phyloP scores from a whole-genome alignment of 2,888 invertebrate genomes.

The Homarus gammarus region DNA sequence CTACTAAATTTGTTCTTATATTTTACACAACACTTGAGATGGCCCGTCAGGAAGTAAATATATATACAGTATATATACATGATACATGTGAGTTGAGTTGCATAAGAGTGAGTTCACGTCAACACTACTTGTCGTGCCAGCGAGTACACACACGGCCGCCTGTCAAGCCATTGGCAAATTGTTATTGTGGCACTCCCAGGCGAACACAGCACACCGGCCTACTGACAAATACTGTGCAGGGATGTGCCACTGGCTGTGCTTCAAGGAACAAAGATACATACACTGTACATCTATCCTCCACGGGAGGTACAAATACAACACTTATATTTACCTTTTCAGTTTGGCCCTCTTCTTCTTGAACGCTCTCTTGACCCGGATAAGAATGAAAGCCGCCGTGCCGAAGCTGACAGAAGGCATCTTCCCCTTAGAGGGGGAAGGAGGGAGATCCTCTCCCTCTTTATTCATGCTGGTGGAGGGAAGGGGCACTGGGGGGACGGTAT shows the following conservation, averaged over 20 bases:
- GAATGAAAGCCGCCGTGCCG: conserved; percentile 92
- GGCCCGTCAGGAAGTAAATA: too few species aligned
- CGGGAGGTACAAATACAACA: neutral
- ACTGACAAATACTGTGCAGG: neutral
- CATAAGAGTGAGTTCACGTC: neutral
- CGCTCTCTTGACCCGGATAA: conserved; percentile 91
- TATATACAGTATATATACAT: too few species aligned
- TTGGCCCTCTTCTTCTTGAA: conserved; percentile 88
- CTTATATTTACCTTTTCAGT: conserved; percentile 88
- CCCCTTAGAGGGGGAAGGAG: conserved; percentile 66
- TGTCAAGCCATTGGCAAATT: neutral
- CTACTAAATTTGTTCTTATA: too few species aligned
- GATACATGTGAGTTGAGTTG: neutral
- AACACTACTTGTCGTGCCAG: neutral
- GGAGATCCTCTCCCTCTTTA: conserved; percentile 57
- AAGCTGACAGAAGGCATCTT: conserved; percentile 78
- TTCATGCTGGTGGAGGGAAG: conserved; percentile 32
- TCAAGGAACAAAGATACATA: neutral
- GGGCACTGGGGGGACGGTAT: neutral
- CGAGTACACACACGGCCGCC: neutral
- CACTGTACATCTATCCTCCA: conserved; percentile 13
- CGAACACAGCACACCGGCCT: neutral
- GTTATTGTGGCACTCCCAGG: neutral
- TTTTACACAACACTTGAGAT: too few species aligned
- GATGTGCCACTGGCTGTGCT: neutral